Base-by-base conservation (phyloP, 2,113 vertebrate species). In the Zeus faber region DNA sequence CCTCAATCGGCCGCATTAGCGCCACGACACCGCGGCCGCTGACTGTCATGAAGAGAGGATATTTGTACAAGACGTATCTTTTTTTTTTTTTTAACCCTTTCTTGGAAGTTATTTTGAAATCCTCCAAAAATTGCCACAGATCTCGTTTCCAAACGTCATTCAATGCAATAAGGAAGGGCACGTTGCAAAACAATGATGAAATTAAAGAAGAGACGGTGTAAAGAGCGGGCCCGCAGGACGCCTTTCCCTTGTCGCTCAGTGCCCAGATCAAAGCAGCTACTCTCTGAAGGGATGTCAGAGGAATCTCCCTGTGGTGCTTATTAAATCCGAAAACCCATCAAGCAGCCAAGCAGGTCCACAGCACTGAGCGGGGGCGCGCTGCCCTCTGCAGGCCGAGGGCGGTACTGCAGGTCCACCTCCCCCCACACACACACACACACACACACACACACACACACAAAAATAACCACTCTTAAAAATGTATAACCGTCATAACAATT, bases 321-420 rank as follows among this genome's bases (percentile, higher is more conserved):
- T 27, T 13, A 29, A 48, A 11, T 49, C 26, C 0, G 17, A 25
- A 6, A 14, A 21, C 54, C 6, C 0, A 1, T 23, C n/a, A n/a
- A n/a, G n/a, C n/a, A n/a, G n/a, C n/a, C n/a, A n/a, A 0, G 4
- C 5, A 25, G 18, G 14, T 14, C 41, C 1, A 5, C 11, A 40
- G 13, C 18, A 55, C 25, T 22, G 33, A 40, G n/a, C 46, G 58
- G 66, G 46, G 68, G 65, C 73, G 33, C 82, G 79, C 75, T 83
- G 80, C 35, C 84, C 79, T 86, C 89, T 87, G 75, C 74, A 80
- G 86, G 76, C 7, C 1, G 0, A 8, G 1, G 8, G 3, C 3
- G 48, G 40, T 20, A 31, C 23, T 80, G 60, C 78, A 77, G 53
- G 22, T 35, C 0, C 10, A 9, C 9, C 4, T 9, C 27, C 4